phyloP scores from a whole-genome alignment of 2,113 vertebrate species.

The Psophia crepitans region DNA sequence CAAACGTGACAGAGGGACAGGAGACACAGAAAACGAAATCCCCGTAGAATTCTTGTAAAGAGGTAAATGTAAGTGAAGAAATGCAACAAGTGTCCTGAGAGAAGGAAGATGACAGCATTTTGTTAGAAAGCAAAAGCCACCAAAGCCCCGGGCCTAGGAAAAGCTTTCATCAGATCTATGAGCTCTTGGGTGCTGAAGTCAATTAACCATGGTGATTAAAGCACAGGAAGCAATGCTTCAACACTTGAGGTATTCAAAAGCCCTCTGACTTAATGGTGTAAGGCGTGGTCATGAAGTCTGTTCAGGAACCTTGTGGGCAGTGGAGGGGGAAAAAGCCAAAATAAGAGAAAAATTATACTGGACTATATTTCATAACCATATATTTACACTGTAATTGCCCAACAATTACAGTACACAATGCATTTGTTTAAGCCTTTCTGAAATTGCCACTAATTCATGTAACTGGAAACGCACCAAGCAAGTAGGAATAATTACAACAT shows the following conservation, averaged over 20 bases:
- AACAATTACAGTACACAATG: not conserved
- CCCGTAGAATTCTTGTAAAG: not conserved
- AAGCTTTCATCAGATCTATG: not conserved
- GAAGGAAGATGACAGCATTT: not conserved
- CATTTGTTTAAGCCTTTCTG: not conserved
- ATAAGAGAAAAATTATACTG: not conserved
- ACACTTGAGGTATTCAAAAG: not conserved
- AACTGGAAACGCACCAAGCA: conserved; percentile 34
- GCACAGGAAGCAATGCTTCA: not conserved
- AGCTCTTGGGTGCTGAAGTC: not conserved
- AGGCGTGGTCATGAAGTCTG: not conserved
- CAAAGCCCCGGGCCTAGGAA: not conserved
- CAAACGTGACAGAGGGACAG: not conserved
- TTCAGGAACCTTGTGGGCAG: not conserved
- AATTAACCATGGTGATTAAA: not conserved
- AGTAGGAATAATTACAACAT: conserved; percentile 31
- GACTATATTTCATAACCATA: not conserved
- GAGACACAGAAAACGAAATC: not conserved
- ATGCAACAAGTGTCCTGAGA: not conserved
- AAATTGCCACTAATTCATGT: conserved; percentile 23
- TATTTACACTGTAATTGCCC: conserved; percentile 18
- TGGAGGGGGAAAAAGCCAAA: not conserved
- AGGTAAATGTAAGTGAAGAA: not conserved
- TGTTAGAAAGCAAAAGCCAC: not conserved
- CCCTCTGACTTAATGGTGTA: not conserved